phyloP scores from a whole-genome alignment of 30 jellyfish, hydroid and myxozoan species.

The Aurelia aurita region DNA sequence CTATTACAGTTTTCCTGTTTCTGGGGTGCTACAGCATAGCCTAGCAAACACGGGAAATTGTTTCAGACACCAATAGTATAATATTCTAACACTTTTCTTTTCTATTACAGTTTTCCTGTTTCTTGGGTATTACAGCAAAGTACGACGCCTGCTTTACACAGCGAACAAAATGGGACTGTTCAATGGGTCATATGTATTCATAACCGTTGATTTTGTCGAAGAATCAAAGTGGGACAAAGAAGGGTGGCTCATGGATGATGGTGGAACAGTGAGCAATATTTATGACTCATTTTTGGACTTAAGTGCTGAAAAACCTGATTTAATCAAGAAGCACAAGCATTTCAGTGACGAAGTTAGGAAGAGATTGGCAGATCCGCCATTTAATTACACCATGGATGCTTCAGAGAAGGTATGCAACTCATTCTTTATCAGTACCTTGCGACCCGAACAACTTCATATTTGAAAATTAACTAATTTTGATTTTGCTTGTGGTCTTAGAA shows the following conservation, averaged over 20 bases:
- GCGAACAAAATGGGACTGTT: slow-evolving; percentile 80
- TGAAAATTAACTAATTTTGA: too few relatives aligned
- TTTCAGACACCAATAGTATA: too few relatives aligned
- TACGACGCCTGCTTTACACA: slow-evolving; percentile 42
- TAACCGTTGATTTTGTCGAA: slow-evolving; percentile 83
- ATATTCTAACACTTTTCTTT: background rate
- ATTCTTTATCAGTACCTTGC: too few relatives aligned
- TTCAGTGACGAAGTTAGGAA: slow-evolving; percentile 76
- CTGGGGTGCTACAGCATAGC: too few relatives aligned
- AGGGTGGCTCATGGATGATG: slow-evolving; percentile 62
- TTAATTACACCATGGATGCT: slow-evolving; percentile 54
- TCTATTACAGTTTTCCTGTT: slow-evolving; percentile 81
- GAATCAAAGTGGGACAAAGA: slow-evolving; percentile 54
- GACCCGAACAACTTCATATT: too few relatives aligned
- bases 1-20: too few relatives aligned
- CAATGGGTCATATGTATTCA: slow-evolving; percentile 84
- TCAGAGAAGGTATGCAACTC: slow-evolving; percentile 72
- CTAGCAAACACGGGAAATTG: too few relatives aligned
- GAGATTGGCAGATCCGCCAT: slow-evolving; percentile 85
- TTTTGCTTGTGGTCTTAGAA: too few relatives aligned
- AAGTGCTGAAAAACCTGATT: slow-evolving; percentile 81
- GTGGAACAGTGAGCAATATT: slow-evolving; percentile 32
- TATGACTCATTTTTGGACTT: slow-evolving; percentile 82
- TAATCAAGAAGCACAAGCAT: slow-evolving; percentile 45
- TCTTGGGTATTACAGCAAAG: slow-evolving; percentile 84